Conservation (phyloP, 1,140 invertebrate species). For the Limonius californicus region DNA sequence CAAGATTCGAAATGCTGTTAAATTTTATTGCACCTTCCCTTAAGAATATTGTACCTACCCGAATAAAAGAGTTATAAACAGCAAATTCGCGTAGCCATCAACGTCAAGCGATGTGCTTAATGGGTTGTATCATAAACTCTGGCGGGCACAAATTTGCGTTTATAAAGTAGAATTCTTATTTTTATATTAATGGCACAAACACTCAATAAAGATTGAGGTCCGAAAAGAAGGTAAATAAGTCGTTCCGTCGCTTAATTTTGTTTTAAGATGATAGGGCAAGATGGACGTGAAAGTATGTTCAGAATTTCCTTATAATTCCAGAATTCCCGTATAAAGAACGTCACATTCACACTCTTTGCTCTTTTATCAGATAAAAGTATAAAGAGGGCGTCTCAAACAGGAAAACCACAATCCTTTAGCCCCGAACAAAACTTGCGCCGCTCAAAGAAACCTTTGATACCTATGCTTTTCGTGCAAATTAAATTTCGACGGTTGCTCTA, state of each 20-base stretch:
- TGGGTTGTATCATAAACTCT: too few species aligned
- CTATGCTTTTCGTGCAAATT: background rate
- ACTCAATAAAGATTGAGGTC: too few species aligned
- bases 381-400: background rate
- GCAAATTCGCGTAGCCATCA: too few species aligned
- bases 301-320: background rate
- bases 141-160: background rate
- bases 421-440: background rate
- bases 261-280: background rate
- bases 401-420: conserved; percentile 3
- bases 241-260: background rate
- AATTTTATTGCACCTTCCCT: background rate
- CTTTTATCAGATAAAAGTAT: background rate
- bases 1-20: background rate
- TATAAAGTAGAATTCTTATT: background rate
- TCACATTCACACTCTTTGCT: background rate
- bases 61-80: too few species aligned
- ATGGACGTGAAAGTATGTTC: background rate
- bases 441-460: conserved; percentile 7
- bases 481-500: background rate
- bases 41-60: background rate
- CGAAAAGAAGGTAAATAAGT: too few species aligned
- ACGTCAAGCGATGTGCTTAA: too few species aligned
- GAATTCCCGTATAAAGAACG: background rate
- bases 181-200: background rate